A percentile compares a stretch with the other conserved stretches of the same genome.
phyloP scores from a whole-genome alignment of 2,888 invertebrate genomes.

The Trissolcus brochymenae region DNA sequence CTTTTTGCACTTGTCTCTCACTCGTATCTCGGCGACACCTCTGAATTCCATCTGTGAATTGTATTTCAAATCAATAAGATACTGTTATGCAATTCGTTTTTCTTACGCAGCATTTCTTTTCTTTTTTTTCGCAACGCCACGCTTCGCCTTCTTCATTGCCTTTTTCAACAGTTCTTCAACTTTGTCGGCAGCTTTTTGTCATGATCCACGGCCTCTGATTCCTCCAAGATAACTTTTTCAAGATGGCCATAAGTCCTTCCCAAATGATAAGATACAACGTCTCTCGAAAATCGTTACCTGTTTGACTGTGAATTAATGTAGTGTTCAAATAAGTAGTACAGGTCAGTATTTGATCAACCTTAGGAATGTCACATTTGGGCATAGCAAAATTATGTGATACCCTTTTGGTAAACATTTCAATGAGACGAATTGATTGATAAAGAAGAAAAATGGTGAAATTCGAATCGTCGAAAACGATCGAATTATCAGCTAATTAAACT shows the following conservation, averaged over 20 bases:
- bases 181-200: not conserved
- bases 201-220: slow-evolving; percentile 4
- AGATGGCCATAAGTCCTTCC: not conserved
- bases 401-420: no score
- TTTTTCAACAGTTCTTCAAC: not conserved
- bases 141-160: not conserved
- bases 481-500: no score
- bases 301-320: no score
- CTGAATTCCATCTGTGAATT: slow-evolving; percentile 50
- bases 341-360: no score
- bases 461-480: no score
- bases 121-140: slow-evolving; percentile 12
- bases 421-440: no score
- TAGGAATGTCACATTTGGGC: no score
- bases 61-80: slow-evolving; percentile 55
- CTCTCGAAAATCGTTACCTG: no score
- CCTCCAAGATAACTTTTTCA: slow-evolving; percentile 8
- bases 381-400: no score
- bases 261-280: no score
- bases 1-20: slow-evolving; percentile 46
- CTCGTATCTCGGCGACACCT: slow-evolving; percentile 44
- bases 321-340: no score
- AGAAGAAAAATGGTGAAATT: no score
- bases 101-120: slow-evolving; percentile 26
- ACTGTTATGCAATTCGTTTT: slow-evolving; percentile 55